Conservation (phyloP, 2,797 vertebrate species). For the Sitta carolinensis region DNA sequence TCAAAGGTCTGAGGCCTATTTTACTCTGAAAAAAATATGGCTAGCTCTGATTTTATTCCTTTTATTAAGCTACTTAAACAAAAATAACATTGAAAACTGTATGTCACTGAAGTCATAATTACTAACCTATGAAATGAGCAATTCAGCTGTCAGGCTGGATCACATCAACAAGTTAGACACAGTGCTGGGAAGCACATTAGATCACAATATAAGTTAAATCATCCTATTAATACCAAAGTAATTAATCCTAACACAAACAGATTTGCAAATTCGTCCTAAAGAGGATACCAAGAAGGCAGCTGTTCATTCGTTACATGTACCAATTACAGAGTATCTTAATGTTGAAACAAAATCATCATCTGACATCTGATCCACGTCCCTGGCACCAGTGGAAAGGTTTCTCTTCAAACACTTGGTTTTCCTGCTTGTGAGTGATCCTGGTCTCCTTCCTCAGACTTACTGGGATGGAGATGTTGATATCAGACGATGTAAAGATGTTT, state of each 20-base stretch:
- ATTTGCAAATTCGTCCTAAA: background rate
- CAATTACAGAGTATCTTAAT: background rate
- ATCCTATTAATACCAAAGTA: conserved; percentile 15
- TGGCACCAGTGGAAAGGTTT: background rate
- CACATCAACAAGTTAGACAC: conserved; percentile 12
- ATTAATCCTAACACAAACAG: background rate
- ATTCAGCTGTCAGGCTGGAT: conserved; percentile 28
- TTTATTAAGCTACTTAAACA: conserved; percentile 13
- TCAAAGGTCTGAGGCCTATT: conserved; percentile 10
- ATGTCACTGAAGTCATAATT: conserved; percentile 25
- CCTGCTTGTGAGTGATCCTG: background rate
- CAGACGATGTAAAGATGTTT: no score
- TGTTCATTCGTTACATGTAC: accelerated
- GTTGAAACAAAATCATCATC: background rate
- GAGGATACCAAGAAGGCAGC: background rate
- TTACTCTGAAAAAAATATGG: background rate
- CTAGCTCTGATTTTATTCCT: background rate
- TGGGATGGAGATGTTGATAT: background rate
- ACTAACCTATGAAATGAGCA: background rate
- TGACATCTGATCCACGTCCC: background rate
- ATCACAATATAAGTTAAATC: conserved; percentile 8
- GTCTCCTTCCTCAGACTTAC: background rate
- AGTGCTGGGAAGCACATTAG: background rate
- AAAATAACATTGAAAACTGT: conserved; percentile 24
- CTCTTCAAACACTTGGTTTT: background rate